phyloP scores from a whole-genome alignment of 2,113 vertebrate species.

The Nerophis ophidion region DNA sequence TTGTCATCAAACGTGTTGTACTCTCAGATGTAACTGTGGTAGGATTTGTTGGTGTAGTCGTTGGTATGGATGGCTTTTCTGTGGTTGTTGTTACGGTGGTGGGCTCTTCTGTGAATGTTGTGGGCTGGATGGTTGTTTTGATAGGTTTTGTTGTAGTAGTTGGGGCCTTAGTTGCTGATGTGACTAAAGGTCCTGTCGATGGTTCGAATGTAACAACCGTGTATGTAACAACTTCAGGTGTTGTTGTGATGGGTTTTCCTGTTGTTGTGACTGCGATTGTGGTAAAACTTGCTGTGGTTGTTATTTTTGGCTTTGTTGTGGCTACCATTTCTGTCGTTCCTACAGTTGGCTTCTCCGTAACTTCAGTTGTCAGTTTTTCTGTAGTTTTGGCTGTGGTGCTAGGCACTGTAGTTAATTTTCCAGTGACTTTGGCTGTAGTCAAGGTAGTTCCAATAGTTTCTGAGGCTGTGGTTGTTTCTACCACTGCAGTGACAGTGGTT shows the following conservation, averaged over 20 bases:
- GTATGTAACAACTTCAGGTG: not conserved
- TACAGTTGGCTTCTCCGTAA: not conserved
- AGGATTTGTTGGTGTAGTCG: not conserved
- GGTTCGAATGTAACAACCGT: not conserved
- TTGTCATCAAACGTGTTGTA: not conserved
- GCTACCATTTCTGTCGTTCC: not conserved
- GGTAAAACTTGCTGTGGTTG: not conserved
- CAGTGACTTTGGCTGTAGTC: not conserved
- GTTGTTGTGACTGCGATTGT: not conserved
- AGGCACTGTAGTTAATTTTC: not conserved
- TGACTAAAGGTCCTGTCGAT: not conserved
- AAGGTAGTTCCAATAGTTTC: not conserved
- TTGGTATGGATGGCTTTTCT: not conserved
- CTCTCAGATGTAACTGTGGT: conserved; percentile 1
- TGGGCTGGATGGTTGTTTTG: not conserved
- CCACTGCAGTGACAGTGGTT: not conserved
- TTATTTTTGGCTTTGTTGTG: not conserved
- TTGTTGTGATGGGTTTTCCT: not conserved
- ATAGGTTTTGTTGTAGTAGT: not conserved
- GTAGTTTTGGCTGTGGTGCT: not conserved
- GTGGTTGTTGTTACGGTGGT: not conserved
- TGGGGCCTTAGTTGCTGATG: not conserved
- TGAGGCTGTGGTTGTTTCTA: not conserved
- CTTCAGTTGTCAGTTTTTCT: not conserved
- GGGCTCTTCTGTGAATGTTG: not conserved